Base-by-base conservation (phyloP, 1,140 invertebrate species). In the Lordiphosa clarofinis region DNA sequence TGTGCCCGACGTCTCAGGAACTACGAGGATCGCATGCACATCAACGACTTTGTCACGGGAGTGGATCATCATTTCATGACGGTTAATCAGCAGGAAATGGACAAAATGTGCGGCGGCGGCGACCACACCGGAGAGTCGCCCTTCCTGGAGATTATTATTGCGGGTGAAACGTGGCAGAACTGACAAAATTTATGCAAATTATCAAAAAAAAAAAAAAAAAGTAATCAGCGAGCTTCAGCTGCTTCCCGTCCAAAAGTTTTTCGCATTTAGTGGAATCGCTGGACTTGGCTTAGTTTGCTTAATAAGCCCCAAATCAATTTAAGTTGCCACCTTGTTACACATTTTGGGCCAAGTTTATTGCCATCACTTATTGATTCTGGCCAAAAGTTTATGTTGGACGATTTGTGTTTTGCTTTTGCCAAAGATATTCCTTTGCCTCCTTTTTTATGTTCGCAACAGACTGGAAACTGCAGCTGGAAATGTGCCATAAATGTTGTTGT, bases 401-500 rank as follows among this genome's bases (percentile, higher is more conserved):
- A 12, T 58, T 67, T 52, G 40, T 38, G 19, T 24, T 40, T 36
- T 38, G 15, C 9, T 13, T 31, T 33, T 9, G 4, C 11, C 11
- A 10, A 7, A n/a, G 13, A 42, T n/a, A 46, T 46, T 19, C 12
- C 33, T 31, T 40, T 49, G 50, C 33, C 35, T 5, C 13, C 35
- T 64, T 43, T 78, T 79, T 79, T 79, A 79, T 71, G 75, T 46
- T 54, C 71, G 65, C 43, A 79, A 57, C 75, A 79, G 75, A 81
- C 74, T 59, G 36, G 53, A 61, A 50, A 31, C 38, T 61, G 71
- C 40, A 74, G 75, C 65, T 81, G 70, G 64, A 81, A 79, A 79
- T 79, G 75, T 81, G 75, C 71, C 76, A 79, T 79, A 79, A 79
- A 79, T 28, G 6, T 79, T 79, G 78, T 67, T 58, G 66, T 81